Conservation (phyloP, 2,797 vertebrate species). For the Tolypeutes matacus region DNA sequence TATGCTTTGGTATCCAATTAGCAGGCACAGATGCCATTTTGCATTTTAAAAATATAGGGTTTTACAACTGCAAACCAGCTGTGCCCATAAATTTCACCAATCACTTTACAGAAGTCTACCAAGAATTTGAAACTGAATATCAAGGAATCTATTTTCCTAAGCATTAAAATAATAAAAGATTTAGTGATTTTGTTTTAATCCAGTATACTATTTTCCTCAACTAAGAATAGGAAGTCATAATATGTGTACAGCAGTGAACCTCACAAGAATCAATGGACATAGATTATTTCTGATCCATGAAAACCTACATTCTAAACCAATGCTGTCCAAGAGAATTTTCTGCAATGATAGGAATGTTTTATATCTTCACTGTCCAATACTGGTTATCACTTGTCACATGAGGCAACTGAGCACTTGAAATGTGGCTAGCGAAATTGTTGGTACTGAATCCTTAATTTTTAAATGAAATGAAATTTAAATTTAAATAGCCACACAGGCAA, state of each 20-base stretch:
- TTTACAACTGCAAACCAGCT: slow-evolving; percentile 78
- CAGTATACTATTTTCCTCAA: slow-evolving; percentile 40
- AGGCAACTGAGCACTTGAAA: neutral
- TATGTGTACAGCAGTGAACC: neutral
- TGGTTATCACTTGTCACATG: neutral
- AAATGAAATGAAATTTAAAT: neutral
- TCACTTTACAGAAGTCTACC: slow-evolving; percentile 67
- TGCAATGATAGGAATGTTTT: neutral
- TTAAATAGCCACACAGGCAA: neutral
- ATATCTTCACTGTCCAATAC: neutral
- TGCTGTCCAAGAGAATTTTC: neutral
- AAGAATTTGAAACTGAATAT: slow-evolving; percentile 63
- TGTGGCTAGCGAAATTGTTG: neutral
- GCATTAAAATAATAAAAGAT: slow-evolving; percentile 64
- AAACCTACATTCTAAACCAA: neutral
- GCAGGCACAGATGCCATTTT: slow-evolving; percentile 79
- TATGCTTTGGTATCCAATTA: slow-evolving; percentile 81
- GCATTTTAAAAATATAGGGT: slow-evolving; percentile 74
- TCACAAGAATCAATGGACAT: neutral
- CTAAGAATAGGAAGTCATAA: slow-evolving; percentile 2
- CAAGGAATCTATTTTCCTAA: slow-evolving; percentile 48
- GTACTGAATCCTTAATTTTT: slow-evolving; percentile 8
- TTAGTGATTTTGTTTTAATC: slow-evolving; percentile 12
- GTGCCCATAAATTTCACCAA: slow-evolving; percentile 77
- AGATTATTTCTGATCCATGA: neutral